phyloP scores from a whole-genome alignment of 1,140 invertebrate genomes.

The Platyura marginata region DNA sequence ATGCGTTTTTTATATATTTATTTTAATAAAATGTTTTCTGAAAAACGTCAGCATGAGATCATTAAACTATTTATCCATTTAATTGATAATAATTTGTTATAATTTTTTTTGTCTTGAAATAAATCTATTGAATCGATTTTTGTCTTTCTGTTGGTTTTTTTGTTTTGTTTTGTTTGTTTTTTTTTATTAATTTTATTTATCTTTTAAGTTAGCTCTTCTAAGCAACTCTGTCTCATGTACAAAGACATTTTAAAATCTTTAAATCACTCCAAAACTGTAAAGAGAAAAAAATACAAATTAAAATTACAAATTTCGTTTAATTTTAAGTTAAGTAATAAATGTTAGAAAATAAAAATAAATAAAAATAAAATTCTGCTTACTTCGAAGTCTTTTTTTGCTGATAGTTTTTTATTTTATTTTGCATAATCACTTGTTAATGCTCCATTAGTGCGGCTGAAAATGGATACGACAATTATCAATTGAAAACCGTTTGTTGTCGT shows the following conservation, averaged over 20 bases:
- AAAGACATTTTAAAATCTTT: no score
- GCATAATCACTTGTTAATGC: background rate
- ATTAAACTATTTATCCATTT: background rate
- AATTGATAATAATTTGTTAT: background rate
- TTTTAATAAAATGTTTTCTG: background rate
- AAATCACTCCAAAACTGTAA: no score
- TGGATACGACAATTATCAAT: no score
- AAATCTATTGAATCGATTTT: background rate
- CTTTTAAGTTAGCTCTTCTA: no score
- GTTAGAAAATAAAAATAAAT: background rate
- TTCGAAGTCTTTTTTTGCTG: background rate
- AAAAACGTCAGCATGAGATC: background rate
- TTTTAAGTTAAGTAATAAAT: background rate
- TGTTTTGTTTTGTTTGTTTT: background rate
- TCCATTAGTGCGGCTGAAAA: constrained; percentile 2
- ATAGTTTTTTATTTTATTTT: background rate
- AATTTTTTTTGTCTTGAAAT: background rate
- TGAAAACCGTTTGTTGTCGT: no score
- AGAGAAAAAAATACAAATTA: background rate
- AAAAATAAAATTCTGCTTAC: background rate
- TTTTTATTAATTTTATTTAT: no score
- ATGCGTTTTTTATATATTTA: background rate
- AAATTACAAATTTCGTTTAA: background rate
- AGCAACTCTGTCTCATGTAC: no score
- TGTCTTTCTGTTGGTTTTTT: background rate